Conservation (phyloP, 2,888 invertebrate species). For the Notodonta ziczac region DNA sequence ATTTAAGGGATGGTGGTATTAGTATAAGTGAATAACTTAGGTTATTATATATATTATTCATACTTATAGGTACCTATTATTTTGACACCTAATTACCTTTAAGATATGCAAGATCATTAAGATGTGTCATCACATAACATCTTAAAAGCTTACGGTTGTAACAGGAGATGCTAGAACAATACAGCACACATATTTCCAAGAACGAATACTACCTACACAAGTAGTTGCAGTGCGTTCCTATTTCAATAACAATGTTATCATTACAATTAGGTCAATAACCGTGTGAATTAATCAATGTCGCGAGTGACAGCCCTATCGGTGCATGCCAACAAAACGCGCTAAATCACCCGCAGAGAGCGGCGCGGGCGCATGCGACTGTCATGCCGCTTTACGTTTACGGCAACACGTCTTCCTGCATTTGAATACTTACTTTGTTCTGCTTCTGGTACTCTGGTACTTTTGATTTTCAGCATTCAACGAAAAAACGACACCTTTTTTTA, state of each 20-base stretch:
- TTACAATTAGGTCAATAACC: conserved; percentile 25
- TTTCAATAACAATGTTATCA: conserved; percentile 17
- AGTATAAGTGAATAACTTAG: no score
- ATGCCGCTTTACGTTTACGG: conserved; percentile 50
- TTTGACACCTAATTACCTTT: not conserved
- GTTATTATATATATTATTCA: no score
- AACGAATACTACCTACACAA: conserved; percentile 9
- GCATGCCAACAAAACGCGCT: conserved; percentile 62
- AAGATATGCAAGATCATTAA: not conserved
- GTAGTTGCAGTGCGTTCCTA: conserved; percentile 7
- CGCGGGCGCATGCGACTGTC: conserved; percentile 51
- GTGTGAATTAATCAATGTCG: conserved; percentile 27
- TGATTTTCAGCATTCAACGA: not conserved
- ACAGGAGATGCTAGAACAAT: conserved; percentile 5
- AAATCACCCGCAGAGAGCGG: conserved; percentile 78
- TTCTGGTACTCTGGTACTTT: conserved; percentile 52
- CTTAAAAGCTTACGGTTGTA: not conserved
- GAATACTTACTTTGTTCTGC: conserved; percentile 17
- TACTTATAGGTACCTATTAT: not conserved
- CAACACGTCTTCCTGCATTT: conserved; percentile 40
- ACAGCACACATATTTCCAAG: conserved; percentile 9
- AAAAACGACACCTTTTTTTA: no score
- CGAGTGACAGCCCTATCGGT: conserved; percentile 58
- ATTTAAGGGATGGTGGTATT: no score
- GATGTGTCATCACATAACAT: not conserved